Percentiles rank a stretch among this genome's conserved stretches.
Conservation (phyloP, 2,797 vertebrate species). For the Hirundo rustica region DNA sequence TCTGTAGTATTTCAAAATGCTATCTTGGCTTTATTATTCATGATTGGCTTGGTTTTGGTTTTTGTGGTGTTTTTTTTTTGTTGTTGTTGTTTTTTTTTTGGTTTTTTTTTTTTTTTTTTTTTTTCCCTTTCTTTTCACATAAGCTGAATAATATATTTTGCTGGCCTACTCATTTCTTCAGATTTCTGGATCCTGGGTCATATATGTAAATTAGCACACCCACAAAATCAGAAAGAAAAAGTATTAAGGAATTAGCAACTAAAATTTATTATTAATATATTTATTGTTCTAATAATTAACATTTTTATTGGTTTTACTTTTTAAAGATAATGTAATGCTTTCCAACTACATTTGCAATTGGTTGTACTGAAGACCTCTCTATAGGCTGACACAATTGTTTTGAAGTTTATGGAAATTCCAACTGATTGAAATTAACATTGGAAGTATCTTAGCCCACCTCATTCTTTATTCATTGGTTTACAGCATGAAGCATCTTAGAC, state of each 20-base stretch:
- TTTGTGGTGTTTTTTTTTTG: no score
- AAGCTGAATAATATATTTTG: neutral
- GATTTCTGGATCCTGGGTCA: neutral
- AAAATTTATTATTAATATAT: neutral
- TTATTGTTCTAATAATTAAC: neutral
- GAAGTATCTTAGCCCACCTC: neutral
- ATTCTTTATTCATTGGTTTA: neutral
- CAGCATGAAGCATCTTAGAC: neutral
- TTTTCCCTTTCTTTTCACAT: neutral
- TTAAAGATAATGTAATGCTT: neutral
- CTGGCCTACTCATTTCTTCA: neutral
- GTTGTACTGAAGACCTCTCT: neutral
- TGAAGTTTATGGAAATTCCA: neutral
- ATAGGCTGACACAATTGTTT: neutral
- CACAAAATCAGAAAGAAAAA: neutral
- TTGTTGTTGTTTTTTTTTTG: no score
- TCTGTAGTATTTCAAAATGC: neutral
- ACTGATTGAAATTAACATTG: neutral
- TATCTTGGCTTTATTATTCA: neutral
- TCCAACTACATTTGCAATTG: neutral
- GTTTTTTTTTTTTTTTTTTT: no score
- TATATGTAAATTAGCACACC: neutral
- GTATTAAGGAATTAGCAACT: neutral
- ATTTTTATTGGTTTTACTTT: neutral
- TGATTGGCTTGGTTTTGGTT: no score